Base-by-base conservation (phyloP, 2,888 invertebrate species). In the Syritta pipiens region DNA sequence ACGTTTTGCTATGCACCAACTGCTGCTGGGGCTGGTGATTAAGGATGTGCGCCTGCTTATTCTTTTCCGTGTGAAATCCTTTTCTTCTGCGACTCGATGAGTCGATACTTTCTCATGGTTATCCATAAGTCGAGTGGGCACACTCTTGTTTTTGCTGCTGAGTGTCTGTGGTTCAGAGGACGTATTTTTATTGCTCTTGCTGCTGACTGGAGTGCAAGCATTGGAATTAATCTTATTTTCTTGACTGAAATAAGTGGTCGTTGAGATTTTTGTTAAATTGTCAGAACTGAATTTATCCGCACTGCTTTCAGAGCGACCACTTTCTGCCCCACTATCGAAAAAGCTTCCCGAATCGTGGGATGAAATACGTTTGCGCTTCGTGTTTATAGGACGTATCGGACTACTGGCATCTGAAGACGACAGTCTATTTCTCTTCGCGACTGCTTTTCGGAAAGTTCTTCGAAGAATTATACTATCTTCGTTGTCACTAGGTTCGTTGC, bases 241-340 rank as follows among this genome's bases (percentile, higher is more conserved):
- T n/a, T n/a, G n/a, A n/a, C n/a, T n/a, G n/a, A n/a, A n/a, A n/a
- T n/a, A n/a, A n/a, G n/a, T n/a, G n/a, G n/a, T n/a, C n/a, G n/a
- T n/a, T n/a, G n/a, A n/a, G n/a, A n/a, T n/a, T n/a, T n/a, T n/a
- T n/a, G n/a, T 20, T 24, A 7, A 35, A 26, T 3, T 32, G 1
- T 17, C 12, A 32, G 4, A 12, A 20, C 5, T 48, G 42, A 14
- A 62, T 32, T 49, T 75, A 22, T 48, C 20, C 7, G 19, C 48
- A 53, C 59, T 59, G 10, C 51, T 59, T 9, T 30, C 30, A 2
- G 63, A 71, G 9, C 32, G 57, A 55, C 53, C 71, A 26, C 30
- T 65, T 7, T 71, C 65, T 4, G 60, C 35, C 2, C 59, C 77
- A 37, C 72, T 65, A 28, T 77, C 77, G 4, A 65, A 67, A 22